Percentiles rank a stretch among this genome's conserved stretches.
These are phyloP conservation scores for Muricea muricata DNA, from an alignment of 92 coral and sea anemone species.

Conservation along the genomic window DNA sequence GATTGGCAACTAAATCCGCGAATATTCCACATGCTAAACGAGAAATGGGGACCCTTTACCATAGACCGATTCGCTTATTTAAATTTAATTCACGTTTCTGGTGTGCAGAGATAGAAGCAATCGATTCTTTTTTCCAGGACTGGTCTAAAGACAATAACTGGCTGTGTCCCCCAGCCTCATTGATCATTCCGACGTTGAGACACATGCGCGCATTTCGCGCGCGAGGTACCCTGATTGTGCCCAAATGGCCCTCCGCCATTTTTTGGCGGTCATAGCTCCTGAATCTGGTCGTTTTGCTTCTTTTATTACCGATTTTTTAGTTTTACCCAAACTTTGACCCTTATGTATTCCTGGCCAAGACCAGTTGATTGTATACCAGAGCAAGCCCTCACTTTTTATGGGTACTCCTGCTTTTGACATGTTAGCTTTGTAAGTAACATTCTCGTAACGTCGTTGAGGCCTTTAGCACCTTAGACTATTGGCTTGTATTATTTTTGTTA, in stretches of 20 bases:
- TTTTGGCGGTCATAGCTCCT: slow-evolving; percentile 47
- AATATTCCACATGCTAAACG: slow-evolving; percentile 26
- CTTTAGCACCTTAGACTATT: neutral
- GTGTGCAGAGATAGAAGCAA: slow-evolving; percentile 11
- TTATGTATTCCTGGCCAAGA: slow-evolving; percentile 4
- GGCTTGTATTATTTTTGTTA: neutral
- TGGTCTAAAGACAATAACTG: slow-evolving; percentile 28
- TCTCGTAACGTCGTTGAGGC: neutral
- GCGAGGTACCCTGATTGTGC: slow-evolving; percentile 40
- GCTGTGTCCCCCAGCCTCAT: slow-evolving; percentile 48
- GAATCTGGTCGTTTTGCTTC: slow-evolving; percentile 10
- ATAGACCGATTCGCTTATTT: slow-evolving; percentile 43
- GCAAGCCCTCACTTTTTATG: neutral
- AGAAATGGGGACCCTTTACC: slow-evolving; percentile 52
- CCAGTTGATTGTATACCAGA: slow-evolving; percentile 6
- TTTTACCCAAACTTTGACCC: neutral
- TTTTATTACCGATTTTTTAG: slow-evolving; percentile 21
- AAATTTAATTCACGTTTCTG: slow-evolving; percentile 45
- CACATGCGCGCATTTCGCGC: slow-evolving; percentile 26
- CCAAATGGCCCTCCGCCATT: slow-evolving; percentile 47
- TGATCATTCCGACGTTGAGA: slow-evolving; percentile 31
- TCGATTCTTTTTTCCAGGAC: slow-evolving; percentile 30
- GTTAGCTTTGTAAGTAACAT: neutral
- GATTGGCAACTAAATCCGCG: too few species aligned
- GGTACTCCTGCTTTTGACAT: slow-evolving; percentile 8